phyloP scores from a whole-genome alignment of 2,113 vertebrate species.

The Scophthalmus maximus region DNA sequence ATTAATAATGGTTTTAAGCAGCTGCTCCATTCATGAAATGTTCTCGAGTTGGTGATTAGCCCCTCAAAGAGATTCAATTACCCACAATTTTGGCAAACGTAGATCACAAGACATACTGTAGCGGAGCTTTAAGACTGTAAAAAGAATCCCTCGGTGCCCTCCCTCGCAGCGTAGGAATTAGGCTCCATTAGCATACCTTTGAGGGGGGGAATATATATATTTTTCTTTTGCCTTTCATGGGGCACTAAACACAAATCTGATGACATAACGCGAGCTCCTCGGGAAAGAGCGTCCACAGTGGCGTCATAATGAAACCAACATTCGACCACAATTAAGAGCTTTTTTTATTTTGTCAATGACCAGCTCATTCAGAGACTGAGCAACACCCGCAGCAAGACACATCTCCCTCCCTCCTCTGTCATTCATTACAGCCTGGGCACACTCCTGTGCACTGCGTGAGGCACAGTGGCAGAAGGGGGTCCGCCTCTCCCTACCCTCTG shows the following conservation, averaged over 20 bases:
- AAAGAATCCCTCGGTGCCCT: constrained; percentile 4
- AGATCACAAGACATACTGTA: neutral
- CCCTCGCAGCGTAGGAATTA: neutral
- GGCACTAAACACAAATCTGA: neutral
- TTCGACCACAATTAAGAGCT: neutral
- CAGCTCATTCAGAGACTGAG: neutral
- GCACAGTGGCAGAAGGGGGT: neutral
- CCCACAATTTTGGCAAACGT: neutral
- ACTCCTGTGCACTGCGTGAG: constrained; percentile 33
- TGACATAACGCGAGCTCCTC: constrained; percentile 12
- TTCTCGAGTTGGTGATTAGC: constrained; percentile 1
- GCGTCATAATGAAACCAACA: neutral
- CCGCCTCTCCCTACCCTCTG: too few species aligned
- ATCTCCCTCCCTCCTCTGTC: constrained; percentile 4
- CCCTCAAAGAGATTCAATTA: constrained; percentile 4
- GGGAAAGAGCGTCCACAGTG: neutral
- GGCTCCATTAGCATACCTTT: constrained; percentile 16
- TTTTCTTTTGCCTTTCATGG: neutral
- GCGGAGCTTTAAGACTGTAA: neutral
- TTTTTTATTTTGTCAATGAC: neutral
- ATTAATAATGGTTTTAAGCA: neutral
- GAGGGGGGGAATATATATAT: neutral
- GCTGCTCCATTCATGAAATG: neutral
- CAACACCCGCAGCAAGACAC: neutral
- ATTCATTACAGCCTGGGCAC: constrained; percentile 34